Evolutionary conservation across 2,888 invertebrate genomes (phyloP).

Genomic region (Argyra leucocephala): DNA sequence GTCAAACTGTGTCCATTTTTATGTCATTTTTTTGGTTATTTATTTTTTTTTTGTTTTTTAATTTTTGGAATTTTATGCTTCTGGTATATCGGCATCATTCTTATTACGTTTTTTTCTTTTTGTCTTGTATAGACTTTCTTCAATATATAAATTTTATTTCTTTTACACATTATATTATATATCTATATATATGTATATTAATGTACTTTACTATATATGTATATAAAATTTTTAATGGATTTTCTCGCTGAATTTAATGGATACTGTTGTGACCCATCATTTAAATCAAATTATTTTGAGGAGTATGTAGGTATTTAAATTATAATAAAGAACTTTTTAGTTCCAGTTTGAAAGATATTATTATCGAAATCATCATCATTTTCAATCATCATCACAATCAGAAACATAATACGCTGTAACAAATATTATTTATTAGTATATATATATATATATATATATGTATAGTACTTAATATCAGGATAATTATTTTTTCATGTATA

Average conservation of each 20-base stretch:
- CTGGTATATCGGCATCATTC: conserved; percentile 1
- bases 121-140: background rate
- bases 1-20: conserved; percentile 19
- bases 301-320: too few relatives aligned
- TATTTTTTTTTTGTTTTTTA: conserved; percentile 6
- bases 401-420: too few relatives aligned
- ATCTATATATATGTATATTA: background rate
- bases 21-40: conserved; percentile 11
- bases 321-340: background rate
- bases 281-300: background rate
- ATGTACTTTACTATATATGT: background rate
- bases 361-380: too few relatives aligned
- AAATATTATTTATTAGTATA: too few relatives aligned
- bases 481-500: too few relatives aligned
- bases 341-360: background rate
- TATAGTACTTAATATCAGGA: too few relatives aligned
- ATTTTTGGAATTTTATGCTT: conserved; percentile 4
- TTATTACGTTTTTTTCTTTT: background rate
- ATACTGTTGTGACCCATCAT: background rate
- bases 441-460: too few relatives aligned
- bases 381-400: too few relatives aligned
- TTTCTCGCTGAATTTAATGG: conserved; percentile 4
- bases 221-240: background rate
- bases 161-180: background rate
- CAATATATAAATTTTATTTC: background rate